Conservation (phyloP, 2,797 vertebrate genomes). For the Nasua narica region DNA sequence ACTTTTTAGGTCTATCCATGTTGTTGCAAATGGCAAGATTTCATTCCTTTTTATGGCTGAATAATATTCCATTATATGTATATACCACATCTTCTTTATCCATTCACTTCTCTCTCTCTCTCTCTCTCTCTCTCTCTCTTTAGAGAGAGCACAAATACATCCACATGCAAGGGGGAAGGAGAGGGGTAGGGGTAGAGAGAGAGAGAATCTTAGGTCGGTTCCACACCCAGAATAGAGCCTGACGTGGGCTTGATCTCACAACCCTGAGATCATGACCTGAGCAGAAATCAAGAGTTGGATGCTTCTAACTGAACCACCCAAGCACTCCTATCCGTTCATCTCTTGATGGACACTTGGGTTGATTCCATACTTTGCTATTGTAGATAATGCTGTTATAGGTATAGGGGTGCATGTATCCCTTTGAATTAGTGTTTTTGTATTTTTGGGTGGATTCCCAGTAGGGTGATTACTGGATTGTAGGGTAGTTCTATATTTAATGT, state of each 20-base stretch:
- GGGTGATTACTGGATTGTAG: neutral
- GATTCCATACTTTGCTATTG: neutral
- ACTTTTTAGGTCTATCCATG: neutral
- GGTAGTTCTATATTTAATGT: neutral
- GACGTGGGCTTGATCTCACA: neutral
- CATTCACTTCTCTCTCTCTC: neutral
- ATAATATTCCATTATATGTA: neutral
- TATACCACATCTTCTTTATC: neutral
- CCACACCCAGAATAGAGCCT: neutral
- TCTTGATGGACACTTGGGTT: neutral
- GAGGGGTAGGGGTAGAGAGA: neutral
- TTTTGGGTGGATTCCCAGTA: neutral
- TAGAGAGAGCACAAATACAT: neutral
- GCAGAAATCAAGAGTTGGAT: neutral
- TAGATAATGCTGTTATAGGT: neutral
- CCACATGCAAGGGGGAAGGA: neutral
- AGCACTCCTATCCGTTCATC: neutral
- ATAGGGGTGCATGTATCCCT: neutral
- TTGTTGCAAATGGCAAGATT: neutral
- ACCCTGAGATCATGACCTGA: neutral
- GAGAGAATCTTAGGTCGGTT: neutral
- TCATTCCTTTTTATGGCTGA: neutral
- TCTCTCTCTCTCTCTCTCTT: too few relatives aligned
- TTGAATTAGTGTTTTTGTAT: neutral
- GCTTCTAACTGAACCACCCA: neutral